phyloP scores from a whole-genome alignment of 2,888 invertebrate genomes.

The Nomada fabriciana region DNA sequence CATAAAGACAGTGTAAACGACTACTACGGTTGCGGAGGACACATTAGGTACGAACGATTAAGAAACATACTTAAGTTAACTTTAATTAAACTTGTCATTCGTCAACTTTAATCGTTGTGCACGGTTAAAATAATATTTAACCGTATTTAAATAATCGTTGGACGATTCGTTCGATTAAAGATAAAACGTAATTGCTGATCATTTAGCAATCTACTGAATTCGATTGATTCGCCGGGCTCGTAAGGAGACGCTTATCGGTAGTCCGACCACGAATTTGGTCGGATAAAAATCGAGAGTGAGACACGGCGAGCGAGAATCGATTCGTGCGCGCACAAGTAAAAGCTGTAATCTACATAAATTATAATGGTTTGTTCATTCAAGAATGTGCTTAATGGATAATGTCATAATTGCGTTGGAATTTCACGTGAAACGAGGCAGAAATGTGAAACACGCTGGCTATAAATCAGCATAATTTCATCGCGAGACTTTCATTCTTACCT shows the following conservation, averaged over 20 bases:
- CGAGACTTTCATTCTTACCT: too few relatives aligned
- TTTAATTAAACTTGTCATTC: neutral
- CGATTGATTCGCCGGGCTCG: slow-evolving; percentile 4
- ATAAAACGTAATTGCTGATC: neutral
- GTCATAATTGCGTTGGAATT: neutral
- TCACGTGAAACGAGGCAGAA: neutral
- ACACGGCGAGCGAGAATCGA: neutral
- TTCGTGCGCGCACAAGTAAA: neutral
- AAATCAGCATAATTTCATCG: neutral
- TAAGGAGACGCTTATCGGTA: neutral
- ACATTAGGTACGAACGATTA: neutral
- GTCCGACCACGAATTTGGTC: slow-evolving; percentile 27
- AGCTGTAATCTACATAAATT: neutral
- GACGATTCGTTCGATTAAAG: neutral
- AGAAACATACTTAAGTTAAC: neutral
- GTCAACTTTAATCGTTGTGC: too few relatives aligned
- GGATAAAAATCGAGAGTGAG: slow-evolving; percentile 18
- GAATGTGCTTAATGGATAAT: neutral
- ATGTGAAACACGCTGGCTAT: neutral
- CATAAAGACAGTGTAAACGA: neutral
- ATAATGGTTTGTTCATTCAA: neutral
- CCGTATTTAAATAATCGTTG: too few relatives aligned
- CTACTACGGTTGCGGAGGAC: neutral
- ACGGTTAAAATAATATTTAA: too few relatives aligned
- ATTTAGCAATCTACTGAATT: neutral